A percentile compares a stretch with the other conserved stretches of the same genome.
These are phyloP conservation scores for Drosophila ohnishii DNA, from an alignment of 1,140 invertebrate genomes.

Conservation along the genomic window DNA sequence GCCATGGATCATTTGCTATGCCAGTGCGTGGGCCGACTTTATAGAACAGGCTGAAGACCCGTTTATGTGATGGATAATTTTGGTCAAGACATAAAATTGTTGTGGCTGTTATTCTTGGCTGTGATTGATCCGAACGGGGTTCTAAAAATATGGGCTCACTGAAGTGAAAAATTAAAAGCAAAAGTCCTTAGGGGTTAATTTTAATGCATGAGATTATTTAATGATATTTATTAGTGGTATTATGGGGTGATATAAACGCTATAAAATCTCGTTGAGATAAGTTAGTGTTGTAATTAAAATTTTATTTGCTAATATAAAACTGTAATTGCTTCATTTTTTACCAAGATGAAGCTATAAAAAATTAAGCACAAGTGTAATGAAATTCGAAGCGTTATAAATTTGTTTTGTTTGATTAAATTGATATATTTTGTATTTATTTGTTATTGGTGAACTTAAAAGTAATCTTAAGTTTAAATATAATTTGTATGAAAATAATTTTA, in stretches of 20 bases:
- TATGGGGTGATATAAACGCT: background rate
- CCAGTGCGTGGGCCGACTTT: slow-evolving; percentile 31
- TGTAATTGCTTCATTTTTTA: background rate
- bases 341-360: background rate
- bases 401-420: background rate
- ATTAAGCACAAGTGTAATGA: background rate
- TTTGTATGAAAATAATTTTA: no score
- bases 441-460: no score
- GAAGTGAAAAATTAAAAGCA: slow-evolving; percentile 21
- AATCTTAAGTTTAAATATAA: no score
- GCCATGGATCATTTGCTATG: slow-evolving; percentile 60
- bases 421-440: no score
- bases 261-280: background rate
- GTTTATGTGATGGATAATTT: slow-evolving; percentile 46
- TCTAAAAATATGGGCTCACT: slow-evolving; percentile 11
- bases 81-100: slow-evolving; percentile 16
- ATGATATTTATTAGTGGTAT: background rate
- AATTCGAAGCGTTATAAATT: background rate
- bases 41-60: slow-evolving; percentile 30
- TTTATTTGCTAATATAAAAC: background rate
- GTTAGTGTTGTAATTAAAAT: background rate
- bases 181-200: background rate
- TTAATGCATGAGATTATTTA: slow-evolving; percentile 4
- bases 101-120: slow-evolving; percentile 8
- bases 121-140: slow-evolving; percentile 21